A percentile compares a stretch with the other conserved stretches of the same genome.
These are phyloP conservation scores for Indicator maculatus DNA, from an alignment of 2,113 vertebrate genomes.

Conservation along the genomic window DNA sequence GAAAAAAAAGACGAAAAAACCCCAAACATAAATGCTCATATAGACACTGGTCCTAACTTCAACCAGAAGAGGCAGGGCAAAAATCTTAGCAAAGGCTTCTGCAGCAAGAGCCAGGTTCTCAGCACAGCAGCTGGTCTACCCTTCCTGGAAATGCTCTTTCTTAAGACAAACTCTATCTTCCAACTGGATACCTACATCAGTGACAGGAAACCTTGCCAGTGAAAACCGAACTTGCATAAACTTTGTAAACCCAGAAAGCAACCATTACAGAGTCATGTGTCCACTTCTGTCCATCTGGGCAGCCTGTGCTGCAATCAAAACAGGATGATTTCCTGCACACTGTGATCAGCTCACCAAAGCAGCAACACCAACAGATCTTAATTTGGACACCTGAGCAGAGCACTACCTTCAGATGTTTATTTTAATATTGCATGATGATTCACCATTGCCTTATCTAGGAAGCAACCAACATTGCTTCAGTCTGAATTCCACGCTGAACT, in stretches of 20 bases:
- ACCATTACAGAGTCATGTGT: accelerated
- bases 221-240: neutral
- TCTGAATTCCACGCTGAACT: neutral
- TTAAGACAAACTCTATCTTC: neutral
- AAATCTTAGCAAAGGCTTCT: neutral
- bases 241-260: neutral
- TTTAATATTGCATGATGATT: neutral
- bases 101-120: neutral
- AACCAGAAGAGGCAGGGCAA: neutral
- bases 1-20: neutral
- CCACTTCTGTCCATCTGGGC: neutral
- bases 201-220: neutral
- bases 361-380: neutral
- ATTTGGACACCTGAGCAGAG: neutral
- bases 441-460: neutral
- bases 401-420: neutral
- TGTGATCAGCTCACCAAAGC: neutral
- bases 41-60: neutral
- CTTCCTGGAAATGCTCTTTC: neutral
- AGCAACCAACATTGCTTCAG: neutral
- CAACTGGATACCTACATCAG: neutral
- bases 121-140: neutral
- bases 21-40: neutral
- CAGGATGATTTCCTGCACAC: neutral
- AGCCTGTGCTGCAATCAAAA: neutral